Conservation (phyloP, 64 coral and sea anemone genomes). For the Stichodactyla mertensii region DNA sequence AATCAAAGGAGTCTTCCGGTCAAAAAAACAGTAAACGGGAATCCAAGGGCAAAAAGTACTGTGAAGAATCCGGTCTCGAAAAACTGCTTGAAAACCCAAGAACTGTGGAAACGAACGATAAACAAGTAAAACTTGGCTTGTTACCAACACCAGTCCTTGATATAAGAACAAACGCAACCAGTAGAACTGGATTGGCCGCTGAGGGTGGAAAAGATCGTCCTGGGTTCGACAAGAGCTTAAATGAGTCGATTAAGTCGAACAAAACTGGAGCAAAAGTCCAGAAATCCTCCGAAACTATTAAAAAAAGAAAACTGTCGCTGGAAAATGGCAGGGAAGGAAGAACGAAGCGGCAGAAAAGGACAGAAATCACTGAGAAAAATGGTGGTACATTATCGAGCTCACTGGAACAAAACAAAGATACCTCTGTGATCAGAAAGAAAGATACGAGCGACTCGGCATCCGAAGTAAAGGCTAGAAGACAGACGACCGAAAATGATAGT, state of each 20-base stretch:
- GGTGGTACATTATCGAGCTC: background rate
- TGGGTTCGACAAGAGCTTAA: background rate
- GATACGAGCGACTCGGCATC: background rate
- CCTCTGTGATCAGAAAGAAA: background rate
- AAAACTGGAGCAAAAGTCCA: background rate
- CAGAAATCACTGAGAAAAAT: background rate
- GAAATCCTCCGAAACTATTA: background rate
- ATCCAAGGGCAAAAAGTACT: too few relatives aligned
- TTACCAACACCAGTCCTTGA: background rate
- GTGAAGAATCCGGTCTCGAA: too few relatives aligned
- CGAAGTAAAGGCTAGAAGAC: background rate
- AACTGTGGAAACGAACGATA: background rate
- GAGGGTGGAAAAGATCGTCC: background rate
- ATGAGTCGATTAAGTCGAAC: background rate
- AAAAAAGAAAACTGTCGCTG: background rate
- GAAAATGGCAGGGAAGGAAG: background rate
- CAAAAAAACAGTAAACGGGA: background rate
- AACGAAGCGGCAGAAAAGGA: background rate
- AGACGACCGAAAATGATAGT: background rate
- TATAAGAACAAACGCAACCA: background rate
- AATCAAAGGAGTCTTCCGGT: background rate
- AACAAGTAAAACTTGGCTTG: background rate
- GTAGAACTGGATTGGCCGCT: background rate
- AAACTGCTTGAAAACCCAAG: background rate
- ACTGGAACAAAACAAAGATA: background rate